These are phyloP conservation scores for Desoria tigrina DNA, from an alignment of 2,888 invertebrate species.

Conservation along the genomic window DNA sequence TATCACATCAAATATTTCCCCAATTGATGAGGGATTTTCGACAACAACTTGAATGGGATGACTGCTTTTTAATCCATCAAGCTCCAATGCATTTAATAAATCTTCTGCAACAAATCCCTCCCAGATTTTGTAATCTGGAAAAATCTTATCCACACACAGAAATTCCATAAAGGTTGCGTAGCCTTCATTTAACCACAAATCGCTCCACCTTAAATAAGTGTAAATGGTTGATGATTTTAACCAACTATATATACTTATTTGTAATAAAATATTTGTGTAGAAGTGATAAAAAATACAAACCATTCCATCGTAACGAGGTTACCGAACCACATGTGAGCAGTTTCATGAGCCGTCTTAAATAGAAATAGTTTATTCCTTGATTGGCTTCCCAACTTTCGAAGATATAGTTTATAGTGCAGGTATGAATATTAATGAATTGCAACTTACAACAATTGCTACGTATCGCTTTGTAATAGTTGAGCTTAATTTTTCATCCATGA, in stretches of 20 bases:
- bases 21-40: constrained; percentile 54
- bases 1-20: constrained; percentile 56
- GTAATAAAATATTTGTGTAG: too few species aligned
- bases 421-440: too few species aligned
- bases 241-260: background rate
- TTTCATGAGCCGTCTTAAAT: constrained; percentile 58
- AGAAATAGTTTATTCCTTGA: background rate
- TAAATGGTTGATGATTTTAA: too few species aligned
- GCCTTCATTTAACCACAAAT: constrained; percentile 64
- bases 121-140: constrained; percentile 64
- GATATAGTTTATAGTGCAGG: too few species aligned
- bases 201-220: constrained; percentile 44
- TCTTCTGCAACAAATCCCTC: constrained; percentile 61
- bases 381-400: background rate
- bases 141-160: constrained; percentile 61
- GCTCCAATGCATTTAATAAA: constrained; percentile 57
- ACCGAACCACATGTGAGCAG: constrained; percentile 66
- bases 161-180: constrained; percentile 64
- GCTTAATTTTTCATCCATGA: constrained; percentile 61
- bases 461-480: constrained; percentile 57
- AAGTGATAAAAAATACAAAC: constrained; percentile 22
- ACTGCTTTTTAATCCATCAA: constrained; percentile 61
- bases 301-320: constrained; percentile 57
- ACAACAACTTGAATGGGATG: constrained; percentile 55
- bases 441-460: constrained; percentile 58